Base-by-base conservation (phyloP, 2,888 invertebrate species). In the Sarcophaga rosellei region DNA sequence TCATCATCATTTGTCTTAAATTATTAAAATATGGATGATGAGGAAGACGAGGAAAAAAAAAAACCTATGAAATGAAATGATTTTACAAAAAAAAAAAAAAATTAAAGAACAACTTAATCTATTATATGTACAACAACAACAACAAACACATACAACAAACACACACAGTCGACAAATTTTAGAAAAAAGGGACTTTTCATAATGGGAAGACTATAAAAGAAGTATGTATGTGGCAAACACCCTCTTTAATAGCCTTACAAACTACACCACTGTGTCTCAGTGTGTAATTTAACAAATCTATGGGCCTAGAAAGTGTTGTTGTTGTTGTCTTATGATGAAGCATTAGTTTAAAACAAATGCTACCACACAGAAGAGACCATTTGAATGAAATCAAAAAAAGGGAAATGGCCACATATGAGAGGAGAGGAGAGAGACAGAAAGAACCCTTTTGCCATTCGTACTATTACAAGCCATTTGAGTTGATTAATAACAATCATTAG, bases 1-100 rank as follows among this genome's bases (percentile, higher is more conserved):
- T 84, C 86, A 79, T 79, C 79, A 86, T 86, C 84, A 86, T 86
- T 86, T 86, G 86, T 84, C 84, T 86, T 86, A 81, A 84, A 81
- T 78, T 75, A 86, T 74, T 78, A 81, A 10, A 84, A 78, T 77
- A 74, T 83, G 69, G 35, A 21, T 25, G 59, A 77, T 59, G 59
- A 12, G 62, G 57, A 69, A 35, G 65, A 65, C 59, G 62, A 70
- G 77, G 45, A 3, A 17, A 61, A 76, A 72, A 66, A 47, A 35
- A 35, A 35, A 35, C 1, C 35, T 35, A 35, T 35, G 35, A 35
- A 35, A 35, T 35, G 35, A 35, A 35, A 35, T 35, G 35, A 35
- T 35, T 35, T 35, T 2, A 35, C 10, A 10, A 35, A 35, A 35
- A 53, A 57, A 25, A 20, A 47, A 15, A 47, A 12, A 11, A 23